These are phyloP conservation scores for Grantiella picta DNA, from an alignment of 2,113 vertebrate species.

Conservation along the genomic window DNA sequence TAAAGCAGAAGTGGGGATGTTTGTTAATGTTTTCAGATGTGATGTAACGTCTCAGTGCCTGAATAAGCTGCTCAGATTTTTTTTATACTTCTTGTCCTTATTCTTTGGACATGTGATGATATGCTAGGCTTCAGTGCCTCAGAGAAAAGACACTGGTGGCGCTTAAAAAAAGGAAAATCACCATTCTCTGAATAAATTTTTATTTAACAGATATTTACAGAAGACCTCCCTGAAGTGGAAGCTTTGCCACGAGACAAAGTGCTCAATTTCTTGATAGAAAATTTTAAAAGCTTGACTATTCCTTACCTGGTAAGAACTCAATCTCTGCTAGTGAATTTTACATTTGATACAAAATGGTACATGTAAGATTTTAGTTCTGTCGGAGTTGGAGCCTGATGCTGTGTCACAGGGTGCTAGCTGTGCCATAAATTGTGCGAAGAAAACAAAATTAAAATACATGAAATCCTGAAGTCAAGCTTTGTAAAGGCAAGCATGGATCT, in stretches of 20 bases:
- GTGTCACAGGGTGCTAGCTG: neutral
- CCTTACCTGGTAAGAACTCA: conserved; percentile 86
- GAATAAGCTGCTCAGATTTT: neutral
- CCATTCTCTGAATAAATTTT: neutral
- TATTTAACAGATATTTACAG: conserved; percentile 91
- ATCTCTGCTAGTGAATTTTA: neutral
- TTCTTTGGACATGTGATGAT: neutral
- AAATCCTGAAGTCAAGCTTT: neutral
- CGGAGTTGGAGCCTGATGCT: neutral
- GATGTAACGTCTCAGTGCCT: neutral
- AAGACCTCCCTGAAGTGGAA: conserved; percentile 96
- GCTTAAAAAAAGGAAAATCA: neutral
- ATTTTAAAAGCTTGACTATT: conserved; percentile 88
- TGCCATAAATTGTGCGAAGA: neutral
- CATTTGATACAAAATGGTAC: neutral
- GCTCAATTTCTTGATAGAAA: conserved; percentile 89
- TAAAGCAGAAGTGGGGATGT: neutral
- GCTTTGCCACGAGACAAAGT: conserved; percentile 86
- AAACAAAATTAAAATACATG: neutral
- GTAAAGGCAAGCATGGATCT: neutral
- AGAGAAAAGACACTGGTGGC: neutral
- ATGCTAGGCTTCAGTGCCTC: neutral
- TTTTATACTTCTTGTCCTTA: neutral
- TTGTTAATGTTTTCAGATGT: neutral
- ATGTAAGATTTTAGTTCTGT: neutral